Base-by-base conservation (phyloP, 2,797 vertebrate genomes). In the Gobio occitaniae region DNA sequence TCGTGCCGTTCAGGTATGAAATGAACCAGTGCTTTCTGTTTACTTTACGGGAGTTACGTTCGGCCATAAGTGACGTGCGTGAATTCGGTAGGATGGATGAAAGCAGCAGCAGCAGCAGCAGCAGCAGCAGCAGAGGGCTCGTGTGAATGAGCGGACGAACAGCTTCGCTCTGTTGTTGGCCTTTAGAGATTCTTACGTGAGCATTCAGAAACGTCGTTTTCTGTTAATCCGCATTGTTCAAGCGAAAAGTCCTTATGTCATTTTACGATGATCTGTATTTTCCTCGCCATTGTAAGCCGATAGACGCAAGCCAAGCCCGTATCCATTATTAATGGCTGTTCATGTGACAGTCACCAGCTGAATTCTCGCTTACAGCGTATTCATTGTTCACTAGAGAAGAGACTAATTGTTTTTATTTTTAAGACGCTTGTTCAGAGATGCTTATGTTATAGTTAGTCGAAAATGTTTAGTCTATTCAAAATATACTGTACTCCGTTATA, bases 1-100 rank as follows among this genome's bases (percentile, higher is more conserved):
- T 86, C 93, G 97, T 1, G 98, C 97, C 0, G 96, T 98, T 86
- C 97, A 98, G 97, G 97, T 99, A 90, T 70, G 77, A 74, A 36
- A 61, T 13, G 65, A 82, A 2, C 10, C 72, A 19, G 29, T 70
- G 50, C n/a, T 82, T 86, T 70, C 17, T 74, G 32, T 3, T 52
- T 65, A 66, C 59, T 68, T 68, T 7, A 21, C 15, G 48, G 21
- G 36, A 76, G 75, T 78, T 70, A 52, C 25, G 38, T 70, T 63
- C 25, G 69, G 52, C 41, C 52, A 0, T 71, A 5, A 48, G 36
- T 70, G 75, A 47, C 25, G 83, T 17, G 75, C 36, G 52, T 59
- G 41, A 47, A 72, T 38, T 19, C 38, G 44, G 32, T 9, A 12
- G 44, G 36, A 81, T 68, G 78, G 79, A 82, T 61, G 72, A 77